Evolutionary conservation across 2,888 invertebrate genomes (phyloP).

Genomic region (Blastobasis lacticolella): DNA sequence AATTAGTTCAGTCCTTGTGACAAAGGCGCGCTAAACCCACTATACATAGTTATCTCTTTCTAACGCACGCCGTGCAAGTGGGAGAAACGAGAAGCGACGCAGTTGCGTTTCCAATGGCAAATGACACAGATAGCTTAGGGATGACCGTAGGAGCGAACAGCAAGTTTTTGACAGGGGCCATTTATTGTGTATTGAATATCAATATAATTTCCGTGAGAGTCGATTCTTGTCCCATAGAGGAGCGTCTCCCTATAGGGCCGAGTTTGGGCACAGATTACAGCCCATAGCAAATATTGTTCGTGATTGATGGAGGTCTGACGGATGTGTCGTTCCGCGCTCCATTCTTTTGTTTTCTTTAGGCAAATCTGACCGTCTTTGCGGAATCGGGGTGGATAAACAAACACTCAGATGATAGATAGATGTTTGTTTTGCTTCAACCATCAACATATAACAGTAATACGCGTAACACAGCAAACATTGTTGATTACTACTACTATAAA

Average conservation of each 20-base stretch:
- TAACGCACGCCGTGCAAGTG: constrained; percentile 28
- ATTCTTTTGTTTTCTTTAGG: constrained; percentile 40
- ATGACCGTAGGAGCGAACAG: constrained; percentile 75
- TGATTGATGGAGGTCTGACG: constrained; percentile 46
- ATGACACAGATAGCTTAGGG: constrained; percentile 74
- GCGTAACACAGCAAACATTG: too few species aligned
- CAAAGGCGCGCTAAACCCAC: constrained; percentile 70
- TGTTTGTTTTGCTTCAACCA: neutral
- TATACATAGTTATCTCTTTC: constrained; percentile 55
- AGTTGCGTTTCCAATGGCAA: constrained; percentile 69
- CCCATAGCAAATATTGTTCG: constrained; percentile 68
- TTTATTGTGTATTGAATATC: constrained; percentile 76
- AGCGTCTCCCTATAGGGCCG: constrained; percentile 51
- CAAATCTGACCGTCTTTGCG: constrained; percentile 8
- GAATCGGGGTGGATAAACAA: constrained; percentile 10
- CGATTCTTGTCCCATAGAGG: constrained; percentile 67
- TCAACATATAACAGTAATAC: neutral
- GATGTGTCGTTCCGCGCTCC: constrained; percentile 37
- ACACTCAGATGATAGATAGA: neutral
- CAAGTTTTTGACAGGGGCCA: constrained; percentile 73
- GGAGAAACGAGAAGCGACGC: constrained; percentile 35
- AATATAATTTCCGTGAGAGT: constrained; percentile 74
- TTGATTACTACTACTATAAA: too few species aligned
- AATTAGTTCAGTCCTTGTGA: constrained; percentile 73
- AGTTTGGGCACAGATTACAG: constrained; percentile 64